Percentiles rank a stretch among this genome's conserved stretches.
phyloP scores from a whole-genome alignment of 2,113 vertebrate species.

The Macaca nemestrina region DNA sequence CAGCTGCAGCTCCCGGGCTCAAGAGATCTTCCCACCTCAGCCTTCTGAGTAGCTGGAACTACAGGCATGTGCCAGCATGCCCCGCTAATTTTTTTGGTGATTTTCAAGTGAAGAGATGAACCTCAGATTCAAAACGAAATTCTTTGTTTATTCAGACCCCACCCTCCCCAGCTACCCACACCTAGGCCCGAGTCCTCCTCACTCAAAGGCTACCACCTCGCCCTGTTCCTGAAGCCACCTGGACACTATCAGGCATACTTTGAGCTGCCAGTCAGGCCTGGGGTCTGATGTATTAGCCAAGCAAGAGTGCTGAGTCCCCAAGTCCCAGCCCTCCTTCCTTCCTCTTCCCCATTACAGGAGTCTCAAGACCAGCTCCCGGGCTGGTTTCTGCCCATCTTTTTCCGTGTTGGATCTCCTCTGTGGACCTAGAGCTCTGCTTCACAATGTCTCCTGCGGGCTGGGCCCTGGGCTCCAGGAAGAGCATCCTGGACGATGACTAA shows the following conservation, averaged over 20 bases:
- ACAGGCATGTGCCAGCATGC: background rate
- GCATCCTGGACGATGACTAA: background rate
- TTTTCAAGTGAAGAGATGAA: conserved; percentile 13
- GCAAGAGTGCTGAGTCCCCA: background rate
- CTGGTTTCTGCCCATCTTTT: background rate
- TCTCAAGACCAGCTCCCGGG: background rate
- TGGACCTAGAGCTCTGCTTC: background rate
- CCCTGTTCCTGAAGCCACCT: background rate
- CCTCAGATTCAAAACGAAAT: background rate
- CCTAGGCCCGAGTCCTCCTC: background rate
- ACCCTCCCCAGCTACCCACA: background rate
- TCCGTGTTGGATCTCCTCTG: background rate
- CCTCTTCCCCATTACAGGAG: accelerated
- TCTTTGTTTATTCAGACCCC: background rate
- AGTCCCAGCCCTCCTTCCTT: background rate
- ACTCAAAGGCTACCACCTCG: background rate
- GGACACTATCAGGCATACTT: background rate
- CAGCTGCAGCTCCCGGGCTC: background rate
- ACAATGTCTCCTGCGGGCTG: background rate
- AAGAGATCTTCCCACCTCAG: background rate
- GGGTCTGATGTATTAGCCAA: background rate
- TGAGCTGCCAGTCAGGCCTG: background rate
- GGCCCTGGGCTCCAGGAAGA: background rate
- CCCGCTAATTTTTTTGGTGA: background rate
- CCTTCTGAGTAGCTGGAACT: background rate